A percentile compares a stretch with the other conserved stretches of the same genome.
Evolutionary conservation across 2,888 invertebrate species (phyloP).

Genomic region (Limnephilus lunatus): DNA sequence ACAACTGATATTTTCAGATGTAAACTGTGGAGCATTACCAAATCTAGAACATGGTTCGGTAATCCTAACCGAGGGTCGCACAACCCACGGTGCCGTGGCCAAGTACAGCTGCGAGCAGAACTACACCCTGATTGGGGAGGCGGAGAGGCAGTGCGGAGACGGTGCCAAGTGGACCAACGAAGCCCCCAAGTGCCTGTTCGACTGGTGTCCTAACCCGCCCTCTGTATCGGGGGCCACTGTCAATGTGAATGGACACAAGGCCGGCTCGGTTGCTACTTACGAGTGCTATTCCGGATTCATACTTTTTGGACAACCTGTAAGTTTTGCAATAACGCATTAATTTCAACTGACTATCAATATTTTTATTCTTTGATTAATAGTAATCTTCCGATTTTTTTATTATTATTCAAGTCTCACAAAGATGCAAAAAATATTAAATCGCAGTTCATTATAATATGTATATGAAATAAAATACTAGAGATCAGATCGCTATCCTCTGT

Average conservation of each 20-base stretch:
- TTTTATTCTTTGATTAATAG: too few species aligned
- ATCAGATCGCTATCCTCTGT: too few species aligned
- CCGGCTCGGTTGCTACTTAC: constrained; percentile 89
- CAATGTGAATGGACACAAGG: constrained; percentile 83
- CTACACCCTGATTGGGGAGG: constrained; percentile 85
- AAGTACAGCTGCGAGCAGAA: constrained; percentile 89
- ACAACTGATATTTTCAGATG: constrained; percentile 77
- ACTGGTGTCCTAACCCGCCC: constrained; percentile 93
- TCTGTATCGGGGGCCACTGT: constrained; percentile 87
- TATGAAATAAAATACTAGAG: too few species aligned
- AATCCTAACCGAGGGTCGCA: constrained; percentile 81
- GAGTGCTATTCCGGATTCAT: constrained; percentile 90
- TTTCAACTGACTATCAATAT: too few species aligned
- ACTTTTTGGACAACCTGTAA: constrained; percentile 87
- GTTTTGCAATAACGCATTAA: constrained; percentile 67
- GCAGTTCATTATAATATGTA: too few species aligned
- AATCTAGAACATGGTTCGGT: constrained; percentile 86
- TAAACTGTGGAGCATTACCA: constrained; percentile 86
- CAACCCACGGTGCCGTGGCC: constrained; percentile 88
- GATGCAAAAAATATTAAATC: too few species aligned
- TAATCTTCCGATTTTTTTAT: too few species aligned
- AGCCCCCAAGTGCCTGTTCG: constrained; percentile 88
- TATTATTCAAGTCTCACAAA: too few species aligned
- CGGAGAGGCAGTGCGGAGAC: constrained; percentile 84
- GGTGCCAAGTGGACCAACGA: constrained; percentile 87